Conservation (phyloP, 2,113 vertebrate genomes). For the Mus spicilegus region DNA sequence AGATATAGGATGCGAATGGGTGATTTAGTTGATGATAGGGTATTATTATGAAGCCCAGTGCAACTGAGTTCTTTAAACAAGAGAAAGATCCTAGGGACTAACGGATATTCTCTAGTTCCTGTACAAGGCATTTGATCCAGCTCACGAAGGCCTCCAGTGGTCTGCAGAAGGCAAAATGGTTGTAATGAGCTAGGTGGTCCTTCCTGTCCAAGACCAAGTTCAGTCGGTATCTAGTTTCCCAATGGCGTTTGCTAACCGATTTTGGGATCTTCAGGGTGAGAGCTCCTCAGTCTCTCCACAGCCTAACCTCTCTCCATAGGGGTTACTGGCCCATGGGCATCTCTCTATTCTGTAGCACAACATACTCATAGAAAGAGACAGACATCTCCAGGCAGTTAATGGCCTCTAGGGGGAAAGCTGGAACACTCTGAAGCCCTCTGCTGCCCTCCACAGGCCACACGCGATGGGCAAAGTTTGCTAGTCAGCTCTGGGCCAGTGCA, state of each 20-base stretch:
- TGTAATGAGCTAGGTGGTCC: not conserved
- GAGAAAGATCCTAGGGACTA: not conserved
- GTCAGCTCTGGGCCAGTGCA: not conserved
- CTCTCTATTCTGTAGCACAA: not conserved
- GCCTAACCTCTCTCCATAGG: not conserved
- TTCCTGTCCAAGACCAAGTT: not conserved
- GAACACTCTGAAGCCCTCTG: slow-evolving; percentile 51
- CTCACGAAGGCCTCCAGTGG: not conserved
- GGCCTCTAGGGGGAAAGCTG: not conserved
- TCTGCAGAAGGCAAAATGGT: not conserved
- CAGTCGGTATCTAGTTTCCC: not conserved
- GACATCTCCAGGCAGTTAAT: not conserved
- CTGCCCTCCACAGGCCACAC: slow-evolving; percentile 62
- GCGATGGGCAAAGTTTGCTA: not conserved
- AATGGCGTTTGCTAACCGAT: not conserved
- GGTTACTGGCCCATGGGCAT: not conserved
- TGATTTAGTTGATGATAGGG: not conserved
- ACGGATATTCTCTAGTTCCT: not conserved
- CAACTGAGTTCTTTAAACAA: not conserved
- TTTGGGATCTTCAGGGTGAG: not conserved
- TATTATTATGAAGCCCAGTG: not conserved
- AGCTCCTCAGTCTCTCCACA: not conserved
- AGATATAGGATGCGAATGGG: not conserved
- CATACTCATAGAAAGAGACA: not conserved
- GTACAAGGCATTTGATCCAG: not conserved